Percentiles rank a stretch among this genome's conserved stretches.
phyloP scores from a whole-genome alignment of 1,140 invertebrate genomes.

The Druon quercuslanigerum region DNA sequence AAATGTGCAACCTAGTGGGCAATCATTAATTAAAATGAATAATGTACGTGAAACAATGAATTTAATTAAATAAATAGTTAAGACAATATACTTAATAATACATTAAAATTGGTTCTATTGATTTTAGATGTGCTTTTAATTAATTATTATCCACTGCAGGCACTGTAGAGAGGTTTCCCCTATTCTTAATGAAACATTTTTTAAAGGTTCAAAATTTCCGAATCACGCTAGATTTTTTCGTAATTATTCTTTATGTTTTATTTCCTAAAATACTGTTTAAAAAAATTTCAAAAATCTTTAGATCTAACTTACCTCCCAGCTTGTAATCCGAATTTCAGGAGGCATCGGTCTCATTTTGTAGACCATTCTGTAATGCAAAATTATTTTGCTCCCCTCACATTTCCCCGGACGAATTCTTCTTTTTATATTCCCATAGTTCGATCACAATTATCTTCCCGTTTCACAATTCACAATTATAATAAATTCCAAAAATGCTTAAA shows the following conservation, averaged over 20 bases:
- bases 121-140: no score
- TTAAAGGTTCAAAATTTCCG: no score
- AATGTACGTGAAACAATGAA: no score
- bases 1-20: background rate
- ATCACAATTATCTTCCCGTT: background rate
- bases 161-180: no score
- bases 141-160: no score
- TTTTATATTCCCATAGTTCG: background rate
- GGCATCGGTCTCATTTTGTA: conserved; percentile 43
- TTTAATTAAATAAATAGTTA: no score
- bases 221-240: no score
- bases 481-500: background rate
- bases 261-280: background rate
- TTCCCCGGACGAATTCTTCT: background rate
- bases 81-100: no score
- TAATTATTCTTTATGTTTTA: no score
- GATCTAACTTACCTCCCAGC: conserved; percentile 55
- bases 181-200: no score
- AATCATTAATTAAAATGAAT: no score
- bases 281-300: background rate
- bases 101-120: no score
- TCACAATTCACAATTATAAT: background rate
- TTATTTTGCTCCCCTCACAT: background rate
- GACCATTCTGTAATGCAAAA: background rate
- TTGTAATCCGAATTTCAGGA: conserved; percentile 56